Evolutionary conservation across 2,113 vertebrate genomes (phyloP).

Genomic region (Pao palembangensis): DNA sequence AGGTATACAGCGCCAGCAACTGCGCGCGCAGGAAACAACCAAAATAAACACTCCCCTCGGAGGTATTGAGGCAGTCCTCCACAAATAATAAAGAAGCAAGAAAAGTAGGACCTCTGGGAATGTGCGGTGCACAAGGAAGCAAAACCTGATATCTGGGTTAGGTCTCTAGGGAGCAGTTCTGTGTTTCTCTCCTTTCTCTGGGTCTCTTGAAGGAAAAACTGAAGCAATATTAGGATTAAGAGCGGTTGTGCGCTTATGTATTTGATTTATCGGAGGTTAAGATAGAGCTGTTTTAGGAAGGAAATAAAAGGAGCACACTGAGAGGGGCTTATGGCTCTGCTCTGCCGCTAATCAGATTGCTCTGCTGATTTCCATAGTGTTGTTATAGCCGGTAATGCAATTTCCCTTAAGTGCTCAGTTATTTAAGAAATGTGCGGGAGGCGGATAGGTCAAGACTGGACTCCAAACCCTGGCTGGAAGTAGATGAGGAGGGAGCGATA

Average conservation of each 20-base stretch:
- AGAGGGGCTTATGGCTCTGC: conserved; percentile 70
- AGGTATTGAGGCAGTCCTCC: conserved; percentile 21
- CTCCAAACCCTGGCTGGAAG: conserved; percentile 47
- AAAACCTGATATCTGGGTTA: conserved; percentile 70
- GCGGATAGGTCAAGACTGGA: conserved; percentile 69
- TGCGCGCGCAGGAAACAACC: conserved; percentile 1
- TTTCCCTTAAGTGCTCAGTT: conserved; percentile 78
- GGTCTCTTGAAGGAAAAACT: conserved; percentile 45
- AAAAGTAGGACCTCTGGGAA: conserved; percentile 38
- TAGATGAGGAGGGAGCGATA: conserved; percentile 27
- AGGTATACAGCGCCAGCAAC: conserved; percentile 74
- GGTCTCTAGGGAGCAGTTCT: conserved; percentile 58
- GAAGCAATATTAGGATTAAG: conserved; percentile 65
- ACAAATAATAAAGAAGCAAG: conserved; percentile 52
- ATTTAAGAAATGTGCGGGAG: conserved; percentile 76
- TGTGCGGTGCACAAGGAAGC: conserved; percentile 43
- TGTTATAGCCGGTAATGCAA: conserved; percentile 77
- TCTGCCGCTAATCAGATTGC: conserved; percentile 78
- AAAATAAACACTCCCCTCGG: conserved; percentile 33
- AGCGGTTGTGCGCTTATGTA: conserved; percentile 48
- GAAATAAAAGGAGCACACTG: conserved; percentile 70
- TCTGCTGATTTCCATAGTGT: conserved; percentile 77
- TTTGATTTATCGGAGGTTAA: conserved; percentile 74
- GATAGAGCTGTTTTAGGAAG: conserved; percentile 69
- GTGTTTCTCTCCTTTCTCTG: conserved; percentile 40